phyloP scores from a whole-genome alignment of 2,113 vertebrate genomes.

The Phrynosoma blainvillii region DNA sequence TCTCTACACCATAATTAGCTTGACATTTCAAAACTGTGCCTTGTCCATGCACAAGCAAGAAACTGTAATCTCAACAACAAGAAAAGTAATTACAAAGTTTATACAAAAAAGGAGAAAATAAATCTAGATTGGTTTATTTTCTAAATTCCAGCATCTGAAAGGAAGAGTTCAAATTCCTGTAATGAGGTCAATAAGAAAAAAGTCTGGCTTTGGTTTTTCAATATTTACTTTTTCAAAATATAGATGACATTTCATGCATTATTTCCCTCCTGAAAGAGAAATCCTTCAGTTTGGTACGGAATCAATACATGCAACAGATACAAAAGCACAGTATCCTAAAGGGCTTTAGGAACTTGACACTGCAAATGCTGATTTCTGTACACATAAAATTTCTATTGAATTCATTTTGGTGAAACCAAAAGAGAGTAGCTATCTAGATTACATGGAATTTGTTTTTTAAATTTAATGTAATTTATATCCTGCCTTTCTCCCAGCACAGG shows the following conservation, averaged over 20 bases:
- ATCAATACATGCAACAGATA: not conserved
- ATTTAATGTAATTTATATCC: too few relatives aligned
- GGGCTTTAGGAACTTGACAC: not conserved
- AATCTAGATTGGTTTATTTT: not conserved
- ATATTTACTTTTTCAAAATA: not conserved
- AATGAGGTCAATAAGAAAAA: not conserved
- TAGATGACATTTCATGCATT: not conserved
- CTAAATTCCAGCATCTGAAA: too few relatives aligned
- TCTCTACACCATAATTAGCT: not conserved
- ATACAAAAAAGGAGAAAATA: not conserved
- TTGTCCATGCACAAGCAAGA: not conserved
- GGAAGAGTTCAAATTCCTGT: not conserved
- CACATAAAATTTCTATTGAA: constrained; percentile 6
- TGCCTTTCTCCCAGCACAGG: too few relatives aligned
- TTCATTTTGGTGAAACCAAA: not conserved
- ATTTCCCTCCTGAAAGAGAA: not conserved
- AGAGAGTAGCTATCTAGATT: not conserved
- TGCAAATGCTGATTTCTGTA: not conserved
- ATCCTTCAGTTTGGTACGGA: not conserved
- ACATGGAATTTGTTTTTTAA: not conserved
- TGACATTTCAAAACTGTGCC: not conserved
- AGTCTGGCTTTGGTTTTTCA: not conserved
- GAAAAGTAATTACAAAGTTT: not conserved
- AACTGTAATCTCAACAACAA: constrained; percentile 4
- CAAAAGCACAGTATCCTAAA: not conserved